Evolutionary conservation across 2,113 vertebrate species (phyloP).

Genomic region (Colossoma macropomum): DNA sequence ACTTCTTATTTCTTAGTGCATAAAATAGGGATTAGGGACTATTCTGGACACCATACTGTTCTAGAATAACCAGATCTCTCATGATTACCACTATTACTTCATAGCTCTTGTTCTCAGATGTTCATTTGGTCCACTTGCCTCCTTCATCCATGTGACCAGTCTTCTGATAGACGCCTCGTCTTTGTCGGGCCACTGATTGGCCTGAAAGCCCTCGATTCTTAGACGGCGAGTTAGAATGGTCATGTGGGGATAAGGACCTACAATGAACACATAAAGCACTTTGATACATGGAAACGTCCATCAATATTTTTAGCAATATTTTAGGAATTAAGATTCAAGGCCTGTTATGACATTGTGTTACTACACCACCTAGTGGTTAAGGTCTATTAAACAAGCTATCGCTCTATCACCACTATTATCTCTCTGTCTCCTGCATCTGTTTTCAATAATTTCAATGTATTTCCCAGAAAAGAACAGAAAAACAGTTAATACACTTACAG

Average conservation of each 20-base stretch:
- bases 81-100: not conserved
- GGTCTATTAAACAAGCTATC: too few relatives aligned
- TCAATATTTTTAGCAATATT: not conserved
- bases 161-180: constrained; percentile 76
- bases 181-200: constrained; percentile 73
- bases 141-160: constrained; percentile 82
- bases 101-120: not conserved
- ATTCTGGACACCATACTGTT: not conserved
- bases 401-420: too few relatives aligned
- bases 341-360: not conserved
- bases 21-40: too few relatives aligned
- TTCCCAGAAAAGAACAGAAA: too few relatives aligned
- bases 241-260: constrained; percentile 78
- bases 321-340: not conserved
- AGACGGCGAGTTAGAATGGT: constrained; percentile 80
- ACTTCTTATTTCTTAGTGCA: too few relatives aligned
- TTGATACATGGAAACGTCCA: not conserved
- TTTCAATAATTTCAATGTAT: too few relatives aligned
- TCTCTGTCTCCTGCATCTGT: too few relatives aligned
- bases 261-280: not conserved
- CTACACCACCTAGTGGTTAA: too few relatives aligned
- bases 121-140: constrained; percentile 74
- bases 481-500: too few relatives aligned
- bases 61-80: not conserved
- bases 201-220: constrained; percentile 84